Base-by-base conservation (phyloP, 37 sponge, comb jelly and placozoan species). In the Halisarca cf. caerulea region DNA sequence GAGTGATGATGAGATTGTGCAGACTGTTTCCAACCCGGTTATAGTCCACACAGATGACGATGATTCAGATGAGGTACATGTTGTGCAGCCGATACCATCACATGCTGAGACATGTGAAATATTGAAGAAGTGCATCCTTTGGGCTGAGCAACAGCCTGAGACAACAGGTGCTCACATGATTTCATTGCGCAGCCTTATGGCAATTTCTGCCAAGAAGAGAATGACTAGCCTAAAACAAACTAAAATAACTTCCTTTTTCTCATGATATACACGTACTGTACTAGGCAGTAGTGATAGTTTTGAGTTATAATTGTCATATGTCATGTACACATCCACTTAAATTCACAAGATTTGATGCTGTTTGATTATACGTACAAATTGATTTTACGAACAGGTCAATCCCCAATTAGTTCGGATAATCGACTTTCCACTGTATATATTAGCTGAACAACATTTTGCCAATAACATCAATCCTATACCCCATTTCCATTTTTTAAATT, bases 121-220 rank as follows among this genome's bases (percentile, higher is more conserved):
- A 44, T 74, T 74, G 24, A 37, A 74, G 77, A 41, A 74, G 36
- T 74, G 77, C 77, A 74, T 74, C 14, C 77, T 74, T 40, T 74
- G 77, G 44, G 77, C 77, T 41, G 77, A 74, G 43, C 77, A 74
- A 74, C 44, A 74, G 77, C 77, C 77, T 41, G 77, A 74, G 77
- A 74, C 77, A 74, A 36, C 77, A 42, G 45, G 77, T 74, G 42
- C 77, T 39, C 77, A 74, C 24, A 43, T 74, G 77, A 42, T 74
- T 11, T 25, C 44, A 40, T 41, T 74, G 6, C 77, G 25, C 8
- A n/a, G 24, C 2, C 77, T 74, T 6, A 74, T 74, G 21, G 77
- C 6, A 42, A 74, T 74, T 3, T 74, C 77, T 37, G 77, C 77
- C 41, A 3, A 74, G 24, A 74, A 74, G 14, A 1, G 44, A 74